A percentile compares a stretch with the other conserved stretches of the same genome.
These are phyloP conservation scores for Halictus rubicundus DNA, from an alignment of 1,140 invertebrate genomes.

Conservation along the genomic window DNA sequence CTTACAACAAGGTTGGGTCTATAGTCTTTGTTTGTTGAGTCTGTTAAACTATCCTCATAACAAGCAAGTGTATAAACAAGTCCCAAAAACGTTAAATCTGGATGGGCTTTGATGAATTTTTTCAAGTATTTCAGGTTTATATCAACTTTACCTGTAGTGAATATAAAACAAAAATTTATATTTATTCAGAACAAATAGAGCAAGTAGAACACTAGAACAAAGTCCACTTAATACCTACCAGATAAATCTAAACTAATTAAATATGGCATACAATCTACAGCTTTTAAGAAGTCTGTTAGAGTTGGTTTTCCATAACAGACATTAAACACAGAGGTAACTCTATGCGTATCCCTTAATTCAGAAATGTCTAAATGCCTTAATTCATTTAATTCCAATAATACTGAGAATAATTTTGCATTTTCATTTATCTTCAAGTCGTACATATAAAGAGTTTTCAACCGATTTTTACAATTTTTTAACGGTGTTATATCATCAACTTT, in stretches of 20 bases:
- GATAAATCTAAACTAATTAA: slow-evolving; percentile 87
- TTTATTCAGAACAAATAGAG: slow-evolving; percentile 13
- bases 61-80: slow-evolving; percentile 84
- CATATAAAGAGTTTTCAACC: slow-evolving; percentile 84
- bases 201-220: not conserved
- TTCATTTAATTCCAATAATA: slow-evolving; percentile 83
- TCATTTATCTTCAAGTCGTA: slow-evolving; percentile 84
- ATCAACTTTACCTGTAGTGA: slow-evolving; percentile 80
- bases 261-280: slow-evolving; percentile 82
- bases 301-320: slow-evolving; percentile 73
- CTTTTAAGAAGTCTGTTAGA: slow-evolving; percentile 80
- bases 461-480: slow-evolving; percentile 83
- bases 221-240: slow-evolving; percentile 73
- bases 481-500: slow-evolving; percentile 86
- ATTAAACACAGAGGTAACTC: slow-evolving; percentile 75
- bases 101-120: slow-evolving; percentile 80
- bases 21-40: slow-evolving; percentile 78
- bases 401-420: slow-evolving; percentile 80
- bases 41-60: slow-evolving; percentile 82
- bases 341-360: slow-evolving; percentile 81
- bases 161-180: slow-evolving; percentile 12
- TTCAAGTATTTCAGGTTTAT: slow-evolving; percentile 81
- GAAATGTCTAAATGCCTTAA: slow-evolving; percentile 86
- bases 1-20: slow-evolving; percentile 78
- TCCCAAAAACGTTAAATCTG: slow-evolving; percentile 83